Evolutionary conservation across 2,888 invertebrate species (phyloP), one percentile per base, ranked within the genome.

Genomic region (Frankliniella fusca): DNA sequence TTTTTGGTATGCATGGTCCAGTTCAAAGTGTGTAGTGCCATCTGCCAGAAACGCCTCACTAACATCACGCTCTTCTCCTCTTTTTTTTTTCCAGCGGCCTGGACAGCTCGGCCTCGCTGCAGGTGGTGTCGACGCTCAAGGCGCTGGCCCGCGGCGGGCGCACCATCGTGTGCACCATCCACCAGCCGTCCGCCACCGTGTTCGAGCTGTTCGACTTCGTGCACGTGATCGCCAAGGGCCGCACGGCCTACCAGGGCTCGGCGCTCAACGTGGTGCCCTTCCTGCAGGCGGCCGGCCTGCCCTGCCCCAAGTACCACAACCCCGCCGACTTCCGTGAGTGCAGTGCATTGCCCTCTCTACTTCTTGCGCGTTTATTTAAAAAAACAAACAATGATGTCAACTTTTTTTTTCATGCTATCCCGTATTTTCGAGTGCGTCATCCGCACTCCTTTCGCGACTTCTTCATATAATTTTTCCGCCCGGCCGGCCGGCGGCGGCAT

Each of bases 291-390:
- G 88, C 90, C 84, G 89, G 89, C 11, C 87, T 91, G 61, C 87
- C 89, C 28, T 92, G 92, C 86, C 91, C 91, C 0, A 88, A 90
- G 82, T 92, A 91, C 86, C 91, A 92, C 87, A 92, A 92, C 85
- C 91, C 92, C 8, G 91, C 91, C n/a, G 92, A 92, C 87, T 92
- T 90, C 86, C 88, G 91, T 91, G 86, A 87, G 88, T 86, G 81
- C 65, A 83, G 85, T 89, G 20, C 88, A 96, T 96, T 97, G 87
- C 48, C 81, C 27, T 38, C 27, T 38, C 38, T 5, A 38, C 38
- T 3, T 38, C 38, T 2, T 5, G 38, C 38, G 38, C 5, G 38
- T 38, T 38, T 27, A 18, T 50, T 54, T 54, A 2, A 9, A 54
- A 18, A 54, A 54, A 50, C 50, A 15, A 50, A 15, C 15, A 50